Conservation (phyloP, 2,888 invertebrate species). For the Drosophila eohydei region DNA sequence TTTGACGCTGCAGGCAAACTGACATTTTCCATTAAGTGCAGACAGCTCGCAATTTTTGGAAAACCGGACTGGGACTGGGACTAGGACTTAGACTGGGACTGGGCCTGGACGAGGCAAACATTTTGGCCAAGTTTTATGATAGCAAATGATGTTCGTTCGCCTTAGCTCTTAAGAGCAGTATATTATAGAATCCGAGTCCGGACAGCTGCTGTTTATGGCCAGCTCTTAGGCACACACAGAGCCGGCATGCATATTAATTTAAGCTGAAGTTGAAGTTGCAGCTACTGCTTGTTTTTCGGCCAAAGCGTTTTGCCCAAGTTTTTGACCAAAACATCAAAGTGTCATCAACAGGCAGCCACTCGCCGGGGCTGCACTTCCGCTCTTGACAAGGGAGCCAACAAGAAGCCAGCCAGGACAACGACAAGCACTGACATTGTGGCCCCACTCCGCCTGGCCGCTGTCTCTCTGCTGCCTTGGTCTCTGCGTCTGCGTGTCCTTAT, state of each 20-base stretch:
- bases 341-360: slow-evolving; percentile 67
- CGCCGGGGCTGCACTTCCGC: slow-evolving; percentile 51
- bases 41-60: slow-evolving; percentile 62
- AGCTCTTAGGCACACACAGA: slow-evolving; percentile 39
- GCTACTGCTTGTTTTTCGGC: slow-evolving; percentile 6
- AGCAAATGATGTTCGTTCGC: slow-evolving; percentile 26
- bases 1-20: slow-evolving; percentile 74
- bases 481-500: slow-evolving; percentile 42
- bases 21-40: slow-evolving; percentile 82
- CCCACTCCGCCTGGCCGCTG: neutral
- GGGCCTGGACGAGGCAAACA: slow-evolving; percentile 7
- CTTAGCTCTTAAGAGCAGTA: slow-evolving; percentile 23
- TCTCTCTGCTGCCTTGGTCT: neutral
- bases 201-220: slow-evolving; percentile 53
- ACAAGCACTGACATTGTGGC: slow-evolving; percentile 28
- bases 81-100: neutral
- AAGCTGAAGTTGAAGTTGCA: slow-evolving; percentile 19
- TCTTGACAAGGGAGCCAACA: slow-evolving; percentile 28
- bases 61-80: neutral
- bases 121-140: slow-evolving; percentile 61
- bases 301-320: slow-evolving; percentile 18
- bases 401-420: slow-evolving; percentile 18
- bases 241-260: slow-evolving; percentile 42
- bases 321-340: slow-evolving; percentile 58
- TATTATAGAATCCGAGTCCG: neutral